Evolutionary conservation across 1,140 invertebrate genomes (phyloP), one percentile per base, ranked within the genome.

Genomic region (Patella vulgata): DNA sequence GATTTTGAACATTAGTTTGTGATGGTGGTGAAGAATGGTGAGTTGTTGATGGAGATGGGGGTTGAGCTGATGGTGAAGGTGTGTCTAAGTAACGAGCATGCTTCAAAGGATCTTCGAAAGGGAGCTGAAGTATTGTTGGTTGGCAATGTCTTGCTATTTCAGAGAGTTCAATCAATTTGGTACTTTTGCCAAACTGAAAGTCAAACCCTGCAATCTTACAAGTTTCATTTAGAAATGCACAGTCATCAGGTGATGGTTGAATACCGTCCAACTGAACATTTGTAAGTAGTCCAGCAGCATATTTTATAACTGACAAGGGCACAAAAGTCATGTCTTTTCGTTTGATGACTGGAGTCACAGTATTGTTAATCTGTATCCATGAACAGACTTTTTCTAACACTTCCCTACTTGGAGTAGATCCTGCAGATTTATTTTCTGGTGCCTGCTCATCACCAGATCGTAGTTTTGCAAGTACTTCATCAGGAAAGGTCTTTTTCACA

Each of bases 361-460:
- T 95, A 77, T 93, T 94, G 79, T 97, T 96, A 63, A 97, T 95
- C 47, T 93, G 88, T 68, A 96, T 93, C 82, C 97, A 97, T 47
- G 94, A 95, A 85, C 94, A 96, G 14, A 51, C 42, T 51, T 63
- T 64, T 3, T 59, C 58, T 54, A 75, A 36, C 23, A 68, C 50
- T 19, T 47, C 19, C 25, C 40, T 53, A 19, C 46, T 44, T 39
- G 57, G 33, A 36, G 59, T 23, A 31, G 51, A 23, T 42, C 59
- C 57, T n/a, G 30, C 25, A 28, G 55, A 43, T 39, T 36, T 53
- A n/a, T 54, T 48, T 21, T 65, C 28, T 21, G 31, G 14, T 33
- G 48, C 11, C 17, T 52, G 39, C 25, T 53, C 40, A 21, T 52
- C 39, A 23, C 46, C 56, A 14, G 85, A 30, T 94, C 59, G 90